Evolutionary conservation across 2,888 invertebrate species (phyloP).

Genomic region (Phrixothrix hirtus): DNA sequence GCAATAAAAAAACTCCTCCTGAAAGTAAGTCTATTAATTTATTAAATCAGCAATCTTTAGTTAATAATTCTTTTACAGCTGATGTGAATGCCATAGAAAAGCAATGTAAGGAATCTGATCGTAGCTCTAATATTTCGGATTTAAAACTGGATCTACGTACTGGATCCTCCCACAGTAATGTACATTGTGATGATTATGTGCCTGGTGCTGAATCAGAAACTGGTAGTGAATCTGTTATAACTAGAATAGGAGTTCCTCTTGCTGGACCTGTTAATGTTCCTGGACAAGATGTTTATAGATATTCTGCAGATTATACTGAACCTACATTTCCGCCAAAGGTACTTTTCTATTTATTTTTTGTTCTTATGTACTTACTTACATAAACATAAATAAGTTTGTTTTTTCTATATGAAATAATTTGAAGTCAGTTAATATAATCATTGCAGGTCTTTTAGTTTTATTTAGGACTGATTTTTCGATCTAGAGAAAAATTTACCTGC

Average conservation of each 20-base stretch:
- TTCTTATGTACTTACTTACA: background rate
- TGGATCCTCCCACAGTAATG: conserved; percentile 76
- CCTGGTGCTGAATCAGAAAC: conserved; percentile 61
- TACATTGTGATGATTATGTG: conserved; percentile 60
- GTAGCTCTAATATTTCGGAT: conserved; percentile 91
- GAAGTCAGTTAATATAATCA: too few relatives aligned
- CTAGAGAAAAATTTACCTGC: too few relatives aligned
- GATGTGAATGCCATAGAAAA: conserved; percentile 62
- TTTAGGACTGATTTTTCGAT: too few relatives aligned
- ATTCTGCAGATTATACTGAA: conserved; percentile 78
- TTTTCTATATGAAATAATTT: too few relatives aligned
- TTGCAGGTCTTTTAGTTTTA: too few relatives aligned
- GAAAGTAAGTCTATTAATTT: conserved; percentile 50
- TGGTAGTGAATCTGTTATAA: conserved; percentile 60
- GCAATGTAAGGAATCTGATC: conserved; percentile 77
- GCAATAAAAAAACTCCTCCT: conserved; percentile 60
- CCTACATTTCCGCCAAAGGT: conserved; percentile 77
- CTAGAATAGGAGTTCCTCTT: conserved; percentile 71
- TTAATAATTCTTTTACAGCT: too few relatives aligned
- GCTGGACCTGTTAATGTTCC: conserved; percentile 79
- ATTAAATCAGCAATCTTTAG: too few relatives aligned
- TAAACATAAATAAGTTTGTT: too few relatives aligned
- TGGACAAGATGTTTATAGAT: conserved; percentile 69
- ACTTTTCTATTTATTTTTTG: conserved; percentile 12
- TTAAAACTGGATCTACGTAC: conserved; percentile 87